Conservation (phyloP, 2,113 vertebrate species). For the Anser brachyrhynchus region DNA sequence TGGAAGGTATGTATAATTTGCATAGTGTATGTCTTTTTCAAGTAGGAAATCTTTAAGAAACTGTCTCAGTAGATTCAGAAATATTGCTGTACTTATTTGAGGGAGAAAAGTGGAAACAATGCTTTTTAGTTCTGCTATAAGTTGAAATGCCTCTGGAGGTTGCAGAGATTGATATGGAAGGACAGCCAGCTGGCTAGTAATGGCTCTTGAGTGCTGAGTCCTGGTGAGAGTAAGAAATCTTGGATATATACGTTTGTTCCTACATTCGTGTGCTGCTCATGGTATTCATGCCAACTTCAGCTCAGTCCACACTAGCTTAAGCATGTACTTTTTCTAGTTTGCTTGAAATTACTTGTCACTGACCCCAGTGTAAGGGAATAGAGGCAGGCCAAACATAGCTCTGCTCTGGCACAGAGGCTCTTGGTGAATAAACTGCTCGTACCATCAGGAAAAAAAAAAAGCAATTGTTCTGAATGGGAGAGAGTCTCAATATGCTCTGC, state of each 20-base stretch:
- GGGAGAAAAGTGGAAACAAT: not conserved
- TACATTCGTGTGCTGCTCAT: not conserved
- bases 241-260: not conserved
- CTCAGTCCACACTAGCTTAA: not conserved
- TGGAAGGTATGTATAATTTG: rapidly evolving
- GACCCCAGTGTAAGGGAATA: not conserved
- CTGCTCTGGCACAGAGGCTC: not conserved
- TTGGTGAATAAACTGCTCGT: not conserved
- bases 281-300: not conserved
- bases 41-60: slow-evolving; percentile 17
- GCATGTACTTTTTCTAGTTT: not conserved
- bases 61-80: not conserved
- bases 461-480: not conserved
- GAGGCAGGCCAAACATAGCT: not conserved
- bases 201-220: not conserved
- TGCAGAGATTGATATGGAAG: not conserved
- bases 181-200: not conserved
- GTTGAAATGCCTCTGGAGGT: not conserved
- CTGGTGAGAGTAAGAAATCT: not conserved
- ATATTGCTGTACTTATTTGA: not conserved
- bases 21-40: not conserved
- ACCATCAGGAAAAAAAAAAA: not conserved
- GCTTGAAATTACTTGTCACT: not conserved
- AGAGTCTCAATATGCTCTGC: rapidly evolving
- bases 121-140: not conserved